phyloP scores from a whole-genome alignment of 2,113 vertebrate species.

The Tupaia chinensis region DNA sequence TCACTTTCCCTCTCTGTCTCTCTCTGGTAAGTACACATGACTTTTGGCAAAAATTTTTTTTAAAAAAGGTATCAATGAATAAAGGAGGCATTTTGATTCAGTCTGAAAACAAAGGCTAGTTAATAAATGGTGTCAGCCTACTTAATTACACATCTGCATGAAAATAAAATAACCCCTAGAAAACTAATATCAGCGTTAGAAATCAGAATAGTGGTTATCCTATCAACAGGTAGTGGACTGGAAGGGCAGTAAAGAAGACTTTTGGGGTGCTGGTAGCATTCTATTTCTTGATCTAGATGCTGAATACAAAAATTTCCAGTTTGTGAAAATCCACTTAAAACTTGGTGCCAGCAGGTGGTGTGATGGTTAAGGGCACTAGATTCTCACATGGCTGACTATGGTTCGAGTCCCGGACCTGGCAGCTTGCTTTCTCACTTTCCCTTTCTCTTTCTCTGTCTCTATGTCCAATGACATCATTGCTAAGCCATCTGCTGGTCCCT shows the following conservation, averaged over 20 bases:
- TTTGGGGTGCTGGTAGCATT: not conserved
- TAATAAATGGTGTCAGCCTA: not conserved
- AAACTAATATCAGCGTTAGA: not conserved
- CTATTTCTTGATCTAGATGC: not conserved
- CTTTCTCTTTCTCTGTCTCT: too few species aligned
- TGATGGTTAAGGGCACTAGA: too few species aligned
- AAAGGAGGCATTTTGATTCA: not conserved
- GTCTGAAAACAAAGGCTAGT: slow-evolving; percentile 22
- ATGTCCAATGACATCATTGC: too few species aligned
- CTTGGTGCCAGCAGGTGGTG: not conserved
- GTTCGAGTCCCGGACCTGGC: too few species aligned
- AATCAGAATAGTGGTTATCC: not conserved
- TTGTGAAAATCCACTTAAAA: not conserved
- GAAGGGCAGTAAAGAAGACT: not conserved
- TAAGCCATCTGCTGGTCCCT: too few species aligned
- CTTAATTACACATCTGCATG: not conserved
- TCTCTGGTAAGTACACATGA: too few species aligned
- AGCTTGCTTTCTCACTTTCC: too few species aligned
- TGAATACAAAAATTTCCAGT: not conserved
- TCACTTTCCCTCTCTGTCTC: too few species aligned
- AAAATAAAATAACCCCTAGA: slow-evolving; percentile 23
- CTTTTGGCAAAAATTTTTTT: too few species aligned
- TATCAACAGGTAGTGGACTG: not conserved
- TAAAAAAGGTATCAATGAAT: not conserved
- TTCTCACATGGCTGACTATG: too few species aligned